A percentile compares a stretch with the other conserved stretches of the same genome.
Conservation (phyloP, 2,797 vertebrate genomes). For the Esox lucius region DNA sequence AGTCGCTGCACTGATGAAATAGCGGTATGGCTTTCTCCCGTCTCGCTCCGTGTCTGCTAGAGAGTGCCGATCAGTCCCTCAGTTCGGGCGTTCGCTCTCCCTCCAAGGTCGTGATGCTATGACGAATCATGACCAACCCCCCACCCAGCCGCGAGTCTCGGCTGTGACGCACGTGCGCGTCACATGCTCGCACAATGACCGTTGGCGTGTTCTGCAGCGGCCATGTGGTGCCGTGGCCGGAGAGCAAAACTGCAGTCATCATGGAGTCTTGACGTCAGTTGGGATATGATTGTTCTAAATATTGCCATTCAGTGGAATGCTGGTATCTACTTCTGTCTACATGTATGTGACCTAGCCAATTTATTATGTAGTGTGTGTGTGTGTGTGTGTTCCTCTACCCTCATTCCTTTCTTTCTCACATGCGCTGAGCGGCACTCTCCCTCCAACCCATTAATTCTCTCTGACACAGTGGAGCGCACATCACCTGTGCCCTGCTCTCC, state of each 20-base stretch:
- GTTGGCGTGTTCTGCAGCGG: constrained; percentile 37
- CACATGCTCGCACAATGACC: constrained; percentile 41
- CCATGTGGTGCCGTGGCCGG: constrained; percentile 16
- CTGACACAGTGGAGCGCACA: constrained; percentile 16
- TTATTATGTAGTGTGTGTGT: background rate
- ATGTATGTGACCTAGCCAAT: background rate
- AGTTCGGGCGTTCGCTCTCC: constrained; percentile 32
- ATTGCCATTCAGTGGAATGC: background rate
- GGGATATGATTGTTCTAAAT: background rate
- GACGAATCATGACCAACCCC: constrained; percentile 5
- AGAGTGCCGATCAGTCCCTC: constrained; percentile 46
- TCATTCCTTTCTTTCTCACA: background rate
- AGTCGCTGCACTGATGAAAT: constrained; percentile 11
- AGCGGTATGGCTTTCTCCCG: background rate
- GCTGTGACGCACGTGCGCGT: constrained; percentile 9
- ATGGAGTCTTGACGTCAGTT: constrained; percentile 13
- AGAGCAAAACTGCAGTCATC: constrained; percentile 10
- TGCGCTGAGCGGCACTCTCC: background rate
- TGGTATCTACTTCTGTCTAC: background rate
- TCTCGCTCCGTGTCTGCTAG: background rate
- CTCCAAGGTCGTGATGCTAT: constrained; percentile 64
- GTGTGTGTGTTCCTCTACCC: background rate
- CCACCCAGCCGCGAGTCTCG: background rate
- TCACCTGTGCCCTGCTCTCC: background rate
- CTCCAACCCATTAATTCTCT: background rate